These are phyloP conservation scores for Anableps anableps DNA, from an alignment of 2,797 vertebrate species.

Conservation along the genomic window DNA sequence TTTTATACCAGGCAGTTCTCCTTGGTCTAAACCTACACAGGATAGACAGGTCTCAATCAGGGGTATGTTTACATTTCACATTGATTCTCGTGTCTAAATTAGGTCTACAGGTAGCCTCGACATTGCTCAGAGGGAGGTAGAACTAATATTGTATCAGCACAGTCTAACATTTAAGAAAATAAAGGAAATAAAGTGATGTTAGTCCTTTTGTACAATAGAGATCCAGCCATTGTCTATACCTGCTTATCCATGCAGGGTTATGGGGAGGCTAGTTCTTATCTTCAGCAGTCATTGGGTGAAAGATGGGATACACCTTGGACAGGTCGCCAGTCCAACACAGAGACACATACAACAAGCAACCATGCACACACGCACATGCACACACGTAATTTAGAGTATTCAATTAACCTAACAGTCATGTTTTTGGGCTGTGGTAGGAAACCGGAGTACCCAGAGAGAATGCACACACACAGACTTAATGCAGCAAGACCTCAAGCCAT, in stretches of 20 bases:
- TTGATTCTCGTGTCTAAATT: background rate
- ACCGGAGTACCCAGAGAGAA: background rate
- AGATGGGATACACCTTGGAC: too few relatives aligned
- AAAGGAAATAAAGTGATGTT: background rate
- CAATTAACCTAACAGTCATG: background rate
- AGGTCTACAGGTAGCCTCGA: background rate
- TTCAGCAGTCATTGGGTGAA: background rate
- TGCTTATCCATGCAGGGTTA: background rate
- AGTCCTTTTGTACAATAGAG: slow-evolving; percentile 10
- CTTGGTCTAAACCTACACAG: background rate
- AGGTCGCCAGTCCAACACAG: background rate
- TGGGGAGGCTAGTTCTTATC: background rate
- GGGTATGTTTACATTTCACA: background rate
- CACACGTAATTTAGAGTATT: background rate
- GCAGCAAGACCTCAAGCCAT: background rate
- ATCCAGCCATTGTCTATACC: background rate
- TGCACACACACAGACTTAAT: background rate
- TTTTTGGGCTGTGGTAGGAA: background rate
- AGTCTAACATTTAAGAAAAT: slow-evolving; percentile 31
- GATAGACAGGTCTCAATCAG: background rate
- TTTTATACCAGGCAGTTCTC: background rate
- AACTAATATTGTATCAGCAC: slow-evolving; percentile 10
- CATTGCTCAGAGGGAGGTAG: background rate
- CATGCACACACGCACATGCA: background rate
- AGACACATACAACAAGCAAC: background rate